phyloP scores from a whole-genome alignment of 1,140 invertebrate species.

The Sinella curviseta region DNA sequence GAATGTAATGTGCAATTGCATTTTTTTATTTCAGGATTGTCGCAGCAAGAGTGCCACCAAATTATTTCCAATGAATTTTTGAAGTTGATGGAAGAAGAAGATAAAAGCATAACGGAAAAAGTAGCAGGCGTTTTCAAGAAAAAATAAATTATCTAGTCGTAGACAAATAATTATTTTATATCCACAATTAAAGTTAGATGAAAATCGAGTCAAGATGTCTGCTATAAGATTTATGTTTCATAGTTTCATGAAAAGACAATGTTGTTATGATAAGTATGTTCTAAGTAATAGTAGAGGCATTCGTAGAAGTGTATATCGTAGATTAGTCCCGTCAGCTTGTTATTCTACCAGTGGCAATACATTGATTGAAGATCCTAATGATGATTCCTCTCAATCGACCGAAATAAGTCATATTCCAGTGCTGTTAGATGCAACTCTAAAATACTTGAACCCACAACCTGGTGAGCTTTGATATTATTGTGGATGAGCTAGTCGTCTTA shows the following conservation, averaged over 20 bases:
- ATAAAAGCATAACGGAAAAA: constrained; percentile 48
- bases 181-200: no score
- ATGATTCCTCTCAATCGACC: no score
- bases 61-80: constrained; percentile 71
- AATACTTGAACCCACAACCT: constrained; percentile 65
- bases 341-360: neutral
- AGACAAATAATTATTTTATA: no score
- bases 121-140: neutral
- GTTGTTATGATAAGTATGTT: no score
- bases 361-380: neutral
- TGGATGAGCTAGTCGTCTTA: neutral
- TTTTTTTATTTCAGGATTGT: constrained; percentile 54
- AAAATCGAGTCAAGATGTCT: no score
- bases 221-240: no score
- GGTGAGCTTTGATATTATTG: constrained; percentile 55
- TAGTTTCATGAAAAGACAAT: no score
- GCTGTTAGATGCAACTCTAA: constrained; percentile 68
- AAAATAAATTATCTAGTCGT: no score
- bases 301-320: no score
- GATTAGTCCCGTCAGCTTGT: no score
- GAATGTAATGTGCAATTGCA: no score
- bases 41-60: constrained; percentile 67
- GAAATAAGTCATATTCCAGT: constrained; percentile 66
- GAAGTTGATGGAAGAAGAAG: constrained; percentile 63
- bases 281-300: no score